Base-by-base conservation (phyloP, 2,888 invertebrate species). In the Lacanobia wlatinum region DNA sequence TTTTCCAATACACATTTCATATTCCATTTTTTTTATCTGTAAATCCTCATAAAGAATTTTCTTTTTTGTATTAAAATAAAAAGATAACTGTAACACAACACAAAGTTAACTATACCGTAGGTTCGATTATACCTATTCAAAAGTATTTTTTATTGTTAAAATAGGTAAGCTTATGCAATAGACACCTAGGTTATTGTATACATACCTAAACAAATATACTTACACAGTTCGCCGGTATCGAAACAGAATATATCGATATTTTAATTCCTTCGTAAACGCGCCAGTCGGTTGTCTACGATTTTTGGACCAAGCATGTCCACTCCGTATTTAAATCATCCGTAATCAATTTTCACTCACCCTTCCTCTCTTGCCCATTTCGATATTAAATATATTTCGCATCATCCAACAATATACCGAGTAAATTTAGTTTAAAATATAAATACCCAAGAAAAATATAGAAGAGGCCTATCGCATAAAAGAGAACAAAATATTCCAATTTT, bases 311-410 rank as follows among this genome's bases (percentile, higher is more conserved):
- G 48, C 34, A 70, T 70, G 28, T 56, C 38, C 21, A 56, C 16
- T 79, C 55, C 34, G 34, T n/a, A 43, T 43, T 73, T 73, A 80
- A 62, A 80, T 78, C 58, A 62, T 65, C 10, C 12, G 1, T 43
- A 6, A 62, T 55, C 52, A 62, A 12, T 58, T 66, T 62, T 28
- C 21, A 52, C 60, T 48, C 52, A 48, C 34, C 38, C 52, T 58
- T n/a, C 48, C 52, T 48, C 34, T 28, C 52, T 58, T 16, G 18
- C 34, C 21, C 43, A 28, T 50, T 43, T 21, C 18, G 16, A 38
- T 18, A n/a, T 16, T 56, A 61, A 79, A 65, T 23, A 50, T 48
- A 66, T 66, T 53, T n/a, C 23, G 18, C 40, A 43, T 38, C 23
- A 23, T 38, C 14, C 12, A 59, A 67, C 60, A 75, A 80, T 16